Conservation (phyloP, 2,797 vertebrate species). For the Danio jaintianensis region DNA sequence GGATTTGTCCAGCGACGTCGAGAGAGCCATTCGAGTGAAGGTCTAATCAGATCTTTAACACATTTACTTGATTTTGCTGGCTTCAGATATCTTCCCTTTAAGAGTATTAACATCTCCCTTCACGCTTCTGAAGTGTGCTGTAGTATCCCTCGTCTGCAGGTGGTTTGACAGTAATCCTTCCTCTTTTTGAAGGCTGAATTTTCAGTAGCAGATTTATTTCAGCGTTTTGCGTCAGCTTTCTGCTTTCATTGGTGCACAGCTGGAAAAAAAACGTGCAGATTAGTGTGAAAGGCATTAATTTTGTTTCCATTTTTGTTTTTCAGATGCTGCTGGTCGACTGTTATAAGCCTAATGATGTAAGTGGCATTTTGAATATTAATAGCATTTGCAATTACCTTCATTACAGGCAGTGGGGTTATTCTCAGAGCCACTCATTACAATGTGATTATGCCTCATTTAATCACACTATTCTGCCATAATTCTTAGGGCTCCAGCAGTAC, state of each 20-base stretch:
- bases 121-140: background rate
- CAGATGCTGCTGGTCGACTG: slow-evolving; percentile 83
- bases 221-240: background rate
- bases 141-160: slow-evolving; percentile 3
- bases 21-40: slow-evolving; percentile 81
- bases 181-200: slow-evolving; percentile 6
- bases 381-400: slow-evolving; percentile 11
- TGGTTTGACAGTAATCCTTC: slow-evolving; percentile 35
- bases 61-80: slow-evolving; percentile 6
- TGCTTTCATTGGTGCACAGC: background rate
- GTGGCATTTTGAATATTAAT: slow-evolving; percentile 51
- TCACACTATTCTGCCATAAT: background rate
- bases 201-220: slow-evolving; percentile 30
- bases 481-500: background rate
- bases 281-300: slow-evolving; percentile 6
- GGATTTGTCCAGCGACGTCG: slow-evolving; percentile 79
- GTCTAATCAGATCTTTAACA: slow-evolving; percentile 61
- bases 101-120: slow-evolving; percentile 6
- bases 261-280: background rate
- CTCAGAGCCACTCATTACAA: slow-evolving; percentile 14
- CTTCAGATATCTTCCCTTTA: slow-evolving; percentile 28
- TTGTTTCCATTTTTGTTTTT: slow-evolving; percentile 27
- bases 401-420: slow-evolving; percentile 1
- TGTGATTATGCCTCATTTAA: slow-evolving; percentile 5
- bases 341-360: slow-evolving; percentile 85